Evolutionary conservation across 2,113 vertebrate species (phyloP), one percentile per base, ranked within the genome.

Genomic region (Pimephales promelas): DNA sequence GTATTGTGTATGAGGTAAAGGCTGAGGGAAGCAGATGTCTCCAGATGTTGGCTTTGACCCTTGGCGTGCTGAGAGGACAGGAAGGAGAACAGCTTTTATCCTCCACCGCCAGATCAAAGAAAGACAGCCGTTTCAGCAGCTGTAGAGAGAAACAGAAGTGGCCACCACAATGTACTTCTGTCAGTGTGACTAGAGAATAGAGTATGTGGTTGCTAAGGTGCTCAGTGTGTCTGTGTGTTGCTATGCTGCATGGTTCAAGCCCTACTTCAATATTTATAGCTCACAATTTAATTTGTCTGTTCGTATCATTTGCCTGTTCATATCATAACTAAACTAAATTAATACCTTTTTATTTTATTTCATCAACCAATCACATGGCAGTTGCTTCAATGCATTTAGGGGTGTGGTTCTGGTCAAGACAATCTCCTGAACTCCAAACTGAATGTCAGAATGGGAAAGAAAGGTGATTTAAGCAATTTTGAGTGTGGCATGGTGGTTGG

Each of bases 51-150:
- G 20, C 56, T 82, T 40, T 74, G 56, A 75, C 49, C 66, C 70
- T 77, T 43, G 76, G 56, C 71, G 34, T 73, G 82, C 83, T 81
- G 84, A 71, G 84, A 83, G 57, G 52, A 86, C 59, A 88, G 79
- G 86, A 87, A 86, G 84, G 76, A 56, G 62, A 49, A 74, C 18
- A 47, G 26, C 81, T 75, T 73, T 88, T 54, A 87, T 77, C 56
- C 54, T 74, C 71, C 61, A 31, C 61, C 14, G 54, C 81, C 5
- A 9, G 3, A 57, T 52, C 73, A 86, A 76, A 85, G 56, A 81
- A 76, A 75, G 71, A 77, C 81, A 90, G 88, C 86, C 90, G 90
- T 91, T 89, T 88, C 83, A 85, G 84, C 85, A 88, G 87, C 83
- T 90, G 88, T 84, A 83, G 49, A 74, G 72, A 87, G n/a, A 66